These are phyloP conservation scores for Holotrichia oblita DNA, from an alignment of 1,140 invertebrate species.

Conservation along the genomic window DNA sequence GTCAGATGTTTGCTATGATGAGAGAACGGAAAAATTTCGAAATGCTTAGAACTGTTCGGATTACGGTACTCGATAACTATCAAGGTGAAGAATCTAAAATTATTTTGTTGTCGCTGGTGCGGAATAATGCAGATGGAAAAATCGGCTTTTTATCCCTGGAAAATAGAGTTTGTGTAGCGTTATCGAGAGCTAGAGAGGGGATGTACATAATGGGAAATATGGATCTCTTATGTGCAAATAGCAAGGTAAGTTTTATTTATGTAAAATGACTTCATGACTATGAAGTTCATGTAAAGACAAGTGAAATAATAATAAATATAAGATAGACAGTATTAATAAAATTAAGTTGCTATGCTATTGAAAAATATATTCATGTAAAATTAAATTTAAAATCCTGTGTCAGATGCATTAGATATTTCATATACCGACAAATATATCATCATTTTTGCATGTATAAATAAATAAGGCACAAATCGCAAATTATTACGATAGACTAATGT, in stretches of 20 bases:
- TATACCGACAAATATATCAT: too few species aligned
- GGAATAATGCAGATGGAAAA: conserved; percentile 73
- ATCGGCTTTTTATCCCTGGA: conserved; percentile 81
- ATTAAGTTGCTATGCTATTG: too few species aligned
- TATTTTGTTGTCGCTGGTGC: conserved; percentile 82
- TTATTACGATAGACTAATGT: too few species aligned
- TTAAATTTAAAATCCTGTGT: background rate
- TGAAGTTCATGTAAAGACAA: background rate
- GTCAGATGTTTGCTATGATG: conserved; percentile 68
- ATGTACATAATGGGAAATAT: conserved; percentile 69
- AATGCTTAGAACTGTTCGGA: conserved; percentile 62
- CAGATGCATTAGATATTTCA: too few species aligned
- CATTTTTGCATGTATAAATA: too few species aligned
- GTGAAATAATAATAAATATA: too few species aligned
- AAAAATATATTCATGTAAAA: background rate
- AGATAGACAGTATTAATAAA: too few species aligned
- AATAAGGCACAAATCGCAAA: too few species aligned
- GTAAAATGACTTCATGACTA: too few species aligned
- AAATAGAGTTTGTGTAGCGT: conserved; percentile 85
- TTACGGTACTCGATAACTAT: conserved; percentile 82
- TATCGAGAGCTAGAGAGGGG: conserved; percentile 83
- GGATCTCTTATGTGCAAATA: conserved; percentile 49
- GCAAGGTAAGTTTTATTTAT: conserved; percentile 43
- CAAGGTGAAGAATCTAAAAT: conserved; percentile 90
- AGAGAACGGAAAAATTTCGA: conserved; percentile 60